These are phyloP conservation scores for Platycheirus rosarum DNA, from an alignment of 2,888 invertebrate genomes.

Conservation along the genomic window DNA sequence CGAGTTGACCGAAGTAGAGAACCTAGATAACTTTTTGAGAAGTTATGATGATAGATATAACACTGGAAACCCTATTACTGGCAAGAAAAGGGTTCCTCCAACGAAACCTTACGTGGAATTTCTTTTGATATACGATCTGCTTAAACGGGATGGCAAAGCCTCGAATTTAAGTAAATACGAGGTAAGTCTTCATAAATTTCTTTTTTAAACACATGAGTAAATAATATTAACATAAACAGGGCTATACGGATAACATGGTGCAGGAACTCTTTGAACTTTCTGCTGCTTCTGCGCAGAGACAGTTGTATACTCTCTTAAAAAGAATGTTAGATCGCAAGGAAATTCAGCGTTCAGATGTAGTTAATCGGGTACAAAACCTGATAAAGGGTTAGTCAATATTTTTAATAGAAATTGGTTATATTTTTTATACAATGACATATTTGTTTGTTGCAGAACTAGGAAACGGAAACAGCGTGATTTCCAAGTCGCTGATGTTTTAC, in stretches of 20 bases:
- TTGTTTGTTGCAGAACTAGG: constrained; percentile 51
- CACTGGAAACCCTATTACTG: constrained; percentile 78
- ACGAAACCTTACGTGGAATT: constrained; percentile 82
- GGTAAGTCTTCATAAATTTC: constrained; percentile 51
- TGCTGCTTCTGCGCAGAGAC: constrained; percentile 79
- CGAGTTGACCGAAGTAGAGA: constrained; percentile 80
- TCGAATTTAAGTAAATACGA: constrained; percentile 81
- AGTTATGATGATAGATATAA: constrained; percentile 82
- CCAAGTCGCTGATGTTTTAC: constrained; percentile 49
- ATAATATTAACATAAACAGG: constrained; percentile 63
- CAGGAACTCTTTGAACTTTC: constrained; percentile 79
- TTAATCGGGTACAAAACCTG: constrained; percentile 79
- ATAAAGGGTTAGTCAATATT: constrained; percentile 80
- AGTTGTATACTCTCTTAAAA: constrained; percentile 80
- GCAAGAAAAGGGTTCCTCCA: constrained; percentile 82
- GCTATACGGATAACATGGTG: constrained; percentile 80
- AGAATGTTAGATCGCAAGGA: constrained; percentile 80
- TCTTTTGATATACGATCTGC: constrained; percentile 81
- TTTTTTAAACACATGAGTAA: no score
- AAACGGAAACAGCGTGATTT: constrained; percentile 49
- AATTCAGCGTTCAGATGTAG: constrained; percentile 80
- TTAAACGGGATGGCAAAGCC: constrained; percentile 82
- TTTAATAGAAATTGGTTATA: no score
- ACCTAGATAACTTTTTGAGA: constrained; percentile 81
- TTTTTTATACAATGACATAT: neutral